Base-by-base conservation (phyloP, 2,888 invertebrate genomes). In the Drosophila mayaguana region DNA sequence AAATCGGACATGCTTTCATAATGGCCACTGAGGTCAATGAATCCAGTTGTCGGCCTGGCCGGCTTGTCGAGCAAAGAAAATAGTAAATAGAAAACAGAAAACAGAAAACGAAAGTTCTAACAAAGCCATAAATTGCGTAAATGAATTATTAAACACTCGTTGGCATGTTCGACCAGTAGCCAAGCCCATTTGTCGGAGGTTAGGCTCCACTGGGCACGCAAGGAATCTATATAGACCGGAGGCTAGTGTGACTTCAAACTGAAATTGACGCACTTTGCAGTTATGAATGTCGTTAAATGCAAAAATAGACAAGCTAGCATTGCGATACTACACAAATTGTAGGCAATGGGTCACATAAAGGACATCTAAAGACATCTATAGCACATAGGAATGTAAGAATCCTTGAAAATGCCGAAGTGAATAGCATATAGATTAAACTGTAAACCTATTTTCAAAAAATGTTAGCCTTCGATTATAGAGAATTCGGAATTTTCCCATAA, bases 101-200 rank as follows among this genome's bases (percentile, higher is more conserved):
- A n/a, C 40, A 38, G 76, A 75, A 77, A 77, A 46, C 63, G 81
- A 79, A 79, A 79, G 81, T 78, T 66, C 20, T 40, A 42, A 16
- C 48, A 54, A 46, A 43, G 72, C 72, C 80, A 85, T 80, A 80
- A 87, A 78, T 88, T 88, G 89, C 86, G 86, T 82, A 88, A 86
- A 89, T 85, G 55, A 85, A 84, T 88, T 88, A 86, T 89, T 82
- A 71, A 46, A 51, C 25, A 0, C 20, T 46, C 12, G 22, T 18
- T 55, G 69, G 51, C 53, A 45, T 68, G 83, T 73, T 68, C 48
- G 54, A n/a, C 16, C 50, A 20, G 11, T 6, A 14, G 32, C 32
- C 55, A 6, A 20, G 40, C 40, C 12, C 16, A 18, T 20, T 43
- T 8, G 50, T 12, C 18, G 32, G 12, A 12, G 51, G 51, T 7